Conservation (phyloP, 2,888 invertebrate species). For the Aricia artaxerxes region DNA sequence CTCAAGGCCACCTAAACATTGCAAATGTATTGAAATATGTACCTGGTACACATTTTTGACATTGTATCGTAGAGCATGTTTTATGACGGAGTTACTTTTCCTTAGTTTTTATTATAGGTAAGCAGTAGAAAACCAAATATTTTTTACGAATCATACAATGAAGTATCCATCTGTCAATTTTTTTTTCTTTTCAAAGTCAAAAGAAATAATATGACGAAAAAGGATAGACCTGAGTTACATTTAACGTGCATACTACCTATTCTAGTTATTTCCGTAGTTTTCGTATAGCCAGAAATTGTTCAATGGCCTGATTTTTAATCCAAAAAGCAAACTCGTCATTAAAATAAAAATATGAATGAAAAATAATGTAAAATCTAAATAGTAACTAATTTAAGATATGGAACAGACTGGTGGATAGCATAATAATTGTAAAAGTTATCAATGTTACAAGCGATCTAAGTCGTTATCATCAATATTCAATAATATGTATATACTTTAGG, state of each 20-base stretch:
- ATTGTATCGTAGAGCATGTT: too few relatives aligned
- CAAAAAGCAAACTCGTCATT: too few relatives aligned
- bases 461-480: conserved; percentile 32
- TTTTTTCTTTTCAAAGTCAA: not conserved
- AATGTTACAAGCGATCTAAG: conserved; percentile 17
- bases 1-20: too few relatives aligned
- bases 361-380: conserved; percentile 17
- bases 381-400: conserved; percentile 30
- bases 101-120: too few relatives aligned
- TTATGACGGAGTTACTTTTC: too few relatives aligned
- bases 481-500: conserved; percentile 52
- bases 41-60: too few relatives aligned
- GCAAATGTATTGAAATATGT: too few relatives aligned
- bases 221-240: not conserved
- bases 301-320: not conserved
- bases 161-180: not conserved
- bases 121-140: too few relatives aligned
- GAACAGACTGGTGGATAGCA: conserved; percentile 12
- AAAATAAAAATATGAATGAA: not conserved
- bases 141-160: too few relatives aligned
- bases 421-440: conserved; percentile 17
- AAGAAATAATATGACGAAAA: not conserved
- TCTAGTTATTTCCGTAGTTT: not conserved
- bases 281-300: not conserved
- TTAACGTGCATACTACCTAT: not conserved